Evolutionary conservation across 2,888 invertebrate genomes (phyloP).

Genomic region (Tholera decimalis): DNA sequence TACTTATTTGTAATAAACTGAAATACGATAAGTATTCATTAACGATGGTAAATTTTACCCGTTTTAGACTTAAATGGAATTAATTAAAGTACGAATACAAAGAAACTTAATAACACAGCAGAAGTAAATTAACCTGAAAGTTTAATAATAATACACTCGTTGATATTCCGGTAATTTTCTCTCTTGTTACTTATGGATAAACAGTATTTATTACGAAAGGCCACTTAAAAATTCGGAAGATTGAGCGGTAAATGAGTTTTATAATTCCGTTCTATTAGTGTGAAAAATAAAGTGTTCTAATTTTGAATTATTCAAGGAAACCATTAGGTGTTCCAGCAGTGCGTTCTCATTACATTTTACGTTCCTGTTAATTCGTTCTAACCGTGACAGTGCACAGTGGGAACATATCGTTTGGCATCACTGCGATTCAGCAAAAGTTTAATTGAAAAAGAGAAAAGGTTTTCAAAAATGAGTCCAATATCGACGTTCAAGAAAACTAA

Average conservation of each 20-base stretch:
- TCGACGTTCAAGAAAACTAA: constrained; percentile 71
- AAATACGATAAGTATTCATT: neutral
- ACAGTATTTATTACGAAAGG: constrained; percentile 15
- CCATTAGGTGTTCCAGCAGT: constrained; percentile 17
- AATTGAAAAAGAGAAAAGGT: constrained; percentile 32
- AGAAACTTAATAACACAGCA: constrained; percentile 9
- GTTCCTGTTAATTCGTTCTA: constrained; percentile 22
- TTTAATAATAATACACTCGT: constrained; percentile 10
- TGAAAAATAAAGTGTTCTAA: constrained; percentile 21
- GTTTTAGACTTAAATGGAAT: constrained; percentile 2
- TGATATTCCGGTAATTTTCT: constrained; percentile 20
- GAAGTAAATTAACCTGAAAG: constrained; percentile 20
- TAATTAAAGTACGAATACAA: constrained; percentile 12
- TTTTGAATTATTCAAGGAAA: constrained; percentile 42
- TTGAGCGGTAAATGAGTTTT: constrained; percentile 10
- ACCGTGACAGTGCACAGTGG: neutral
- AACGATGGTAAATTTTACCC: neutral
- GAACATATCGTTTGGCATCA: constrained; percentile 45
- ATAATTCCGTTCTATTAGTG: constrained; percentile 7
- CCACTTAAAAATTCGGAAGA: constrained; percentile 12
- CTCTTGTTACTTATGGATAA: neutral
- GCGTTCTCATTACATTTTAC: constrained; percentile 55
- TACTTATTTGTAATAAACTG: neutral
- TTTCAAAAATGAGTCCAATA: constrained; percentile 73
- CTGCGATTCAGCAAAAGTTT: constrained; percentile 40